phyloP scores from a whole-genome alignment of 1,140 invertebrate species.

The Diuraphis noxia region DNA sequence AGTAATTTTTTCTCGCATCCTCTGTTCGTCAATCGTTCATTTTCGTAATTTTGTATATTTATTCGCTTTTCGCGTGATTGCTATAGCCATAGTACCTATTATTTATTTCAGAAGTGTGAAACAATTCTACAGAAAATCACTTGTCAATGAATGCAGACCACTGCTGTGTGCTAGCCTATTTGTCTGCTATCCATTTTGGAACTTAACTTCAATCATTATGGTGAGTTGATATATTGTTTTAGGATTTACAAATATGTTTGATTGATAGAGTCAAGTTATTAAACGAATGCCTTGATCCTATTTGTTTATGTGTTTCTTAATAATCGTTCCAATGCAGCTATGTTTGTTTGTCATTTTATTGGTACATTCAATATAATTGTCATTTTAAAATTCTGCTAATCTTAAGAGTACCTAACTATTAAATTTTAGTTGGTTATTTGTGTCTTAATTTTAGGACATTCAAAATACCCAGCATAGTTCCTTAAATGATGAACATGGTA shows the following conservation, averaged over 20 bases:
- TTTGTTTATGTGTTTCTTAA: neutral
- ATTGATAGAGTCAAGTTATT: neutral
- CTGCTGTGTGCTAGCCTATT: neutral
- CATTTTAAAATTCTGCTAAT: neutral
- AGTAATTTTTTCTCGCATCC: neutral
- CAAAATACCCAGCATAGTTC: neutral
- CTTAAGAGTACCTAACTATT: neutral
- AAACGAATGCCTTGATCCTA: neutral
- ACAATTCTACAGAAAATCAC: neutral
- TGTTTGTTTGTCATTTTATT: neutral
- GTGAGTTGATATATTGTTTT: neutral
- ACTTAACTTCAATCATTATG: neutral
- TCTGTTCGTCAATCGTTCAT: neutral
- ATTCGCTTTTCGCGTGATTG: neutral
- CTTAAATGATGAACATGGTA: neutral
- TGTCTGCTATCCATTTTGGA: neutral
- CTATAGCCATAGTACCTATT: too few relatives aligned
- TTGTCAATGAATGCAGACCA: neutral
- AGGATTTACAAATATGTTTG: neutral
- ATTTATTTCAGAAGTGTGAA: neutral
- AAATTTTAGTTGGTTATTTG: neutral
- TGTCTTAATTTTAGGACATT: neutral
- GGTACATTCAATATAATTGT: neutral
- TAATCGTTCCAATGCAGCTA: neutral
- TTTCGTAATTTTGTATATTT: neutral